These are phyloP conservation scores for Galaxias olidus DNA, from an alignment of 2,797 vertebrate species.

Conservation along the genomic window DNA sequence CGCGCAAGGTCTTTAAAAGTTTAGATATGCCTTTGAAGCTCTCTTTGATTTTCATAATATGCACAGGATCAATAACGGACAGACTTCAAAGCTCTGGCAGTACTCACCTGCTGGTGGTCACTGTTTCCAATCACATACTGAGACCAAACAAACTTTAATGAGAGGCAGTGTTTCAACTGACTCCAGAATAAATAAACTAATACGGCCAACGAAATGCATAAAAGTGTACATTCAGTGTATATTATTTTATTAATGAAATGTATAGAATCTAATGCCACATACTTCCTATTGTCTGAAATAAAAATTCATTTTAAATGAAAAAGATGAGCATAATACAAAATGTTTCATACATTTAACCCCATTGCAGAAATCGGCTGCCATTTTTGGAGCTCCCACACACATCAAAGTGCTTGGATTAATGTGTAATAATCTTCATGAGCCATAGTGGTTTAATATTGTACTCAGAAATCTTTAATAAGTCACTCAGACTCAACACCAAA, in stretches of 20 bases:
- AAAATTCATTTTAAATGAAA: conserved; percentile 9
- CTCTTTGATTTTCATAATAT: conserved; percentile 85
- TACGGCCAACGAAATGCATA: not conserved
- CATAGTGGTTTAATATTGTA: conserved; percentile 70
- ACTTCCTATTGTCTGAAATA: no score
- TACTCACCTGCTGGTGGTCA: conserved; percentile 86
- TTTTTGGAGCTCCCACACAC: conserved; percentile 35
- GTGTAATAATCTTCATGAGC: conserved; percentile 72
- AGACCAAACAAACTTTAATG: conserved; percentile 66
- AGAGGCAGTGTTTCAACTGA: conserved; percentile 42
- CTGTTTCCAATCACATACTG: conserved; percentile 74
- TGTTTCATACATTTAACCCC: conserved; percentile 42
- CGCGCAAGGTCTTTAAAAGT: conserved; percentile 75
- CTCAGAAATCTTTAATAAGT: conserved; percentile 71
- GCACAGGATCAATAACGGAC: conserved; percentile 79
- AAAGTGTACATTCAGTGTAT: not conserved
- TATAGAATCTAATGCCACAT: no score
- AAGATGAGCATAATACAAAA: conserved; percentile 19
- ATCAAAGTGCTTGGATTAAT: conserved; percentile 78
- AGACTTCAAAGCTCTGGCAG: conserved; percentile 82
- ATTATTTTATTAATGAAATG: no score
- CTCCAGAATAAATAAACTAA: conserved; percentile 60
- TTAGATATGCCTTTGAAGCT: conserved; percentile 80
- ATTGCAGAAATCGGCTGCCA: conserved; percentile 15
- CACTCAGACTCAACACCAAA: conserved; percentile 67